Conservation (phyloP, 2,797 vertebrate species). For the Rallus crepitans region DNA sequence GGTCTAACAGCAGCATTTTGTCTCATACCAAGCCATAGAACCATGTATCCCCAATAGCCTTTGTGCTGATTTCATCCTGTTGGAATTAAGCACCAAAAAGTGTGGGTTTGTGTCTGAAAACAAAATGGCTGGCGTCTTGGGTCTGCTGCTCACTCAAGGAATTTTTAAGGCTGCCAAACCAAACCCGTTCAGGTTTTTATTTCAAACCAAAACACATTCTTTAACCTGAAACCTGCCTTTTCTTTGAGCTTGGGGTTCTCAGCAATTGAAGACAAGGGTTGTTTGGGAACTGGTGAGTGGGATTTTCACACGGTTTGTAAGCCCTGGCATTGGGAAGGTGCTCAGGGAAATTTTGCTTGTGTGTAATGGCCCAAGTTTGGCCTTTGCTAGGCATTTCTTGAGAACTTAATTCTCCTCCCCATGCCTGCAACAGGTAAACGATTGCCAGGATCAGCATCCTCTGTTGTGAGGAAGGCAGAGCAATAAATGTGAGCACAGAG, state of each 20-base stretch:
- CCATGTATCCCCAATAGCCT: not conserved
- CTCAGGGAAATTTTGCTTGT: not conserved
- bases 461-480: not conserved
- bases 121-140: fast-evolving
- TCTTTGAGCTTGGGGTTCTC: not conserved
- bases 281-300: not conserved
- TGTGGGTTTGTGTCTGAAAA: not conserved
- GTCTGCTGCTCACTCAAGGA: not conserved
- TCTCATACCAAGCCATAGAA: not conserved
- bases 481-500: not conserved
- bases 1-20: not conserved
- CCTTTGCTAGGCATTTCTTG: not conserved
- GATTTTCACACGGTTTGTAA: not conserved
- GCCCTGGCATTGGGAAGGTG: not conserved
- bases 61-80: fast-evolving
- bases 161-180: not conserved
- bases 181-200: not conserved
- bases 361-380: fast-evolving
- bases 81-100: not conserved
- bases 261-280: not conserved
- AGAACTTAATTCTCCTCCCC: not conserved
- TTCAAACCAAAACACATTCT: not conserved
- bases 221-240: not conserved
- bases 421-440: not conserved
- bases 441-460: not conserved